Base-by-base conservation (phyloP, 2,113 vertebrate genomes). In the Rhipidura dahli region DNA sequence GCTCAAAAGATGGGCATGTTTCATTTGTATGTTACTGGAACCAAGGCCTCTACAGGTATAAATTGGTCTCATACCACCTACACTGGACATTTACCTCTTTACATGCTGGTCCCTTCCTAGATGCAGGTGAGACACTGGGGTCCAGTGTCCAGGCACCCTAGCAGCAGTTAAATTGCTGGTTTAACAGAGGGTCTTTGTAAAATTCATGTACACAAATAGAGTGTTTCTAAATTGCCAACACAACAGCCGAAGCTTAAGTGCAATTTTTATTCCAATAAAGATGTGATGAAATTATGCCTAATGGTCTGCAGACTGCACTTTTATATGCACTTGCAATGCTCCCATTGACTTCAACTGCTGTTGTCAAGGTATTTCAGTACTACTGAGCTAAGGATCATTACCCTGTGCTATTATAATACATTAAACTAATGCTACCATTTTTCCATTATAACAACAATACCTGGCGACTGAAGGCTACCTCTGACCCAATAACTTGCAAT, bases 201-300 rank as follows among this genome's bases (percentile, higher is more conserved):
- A 92, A 84, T 86, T 79, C 69, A 22, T 11, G 35, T 94, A 76
- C 61, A 64, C 49, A 85, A 81, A 63, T 61, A 64, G 51, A 64
- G 37, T 22, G 1, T 91, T 93, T 95, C 70, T 96, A 69, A 96
- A 97, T 90, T 96, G 93, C 83, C 91, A 87, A 61, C 89, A 89
- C 77, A 95, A 95, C 73, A 94, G 59, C 57, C n/a, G 87, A 96
- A 93, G 89, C 89, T 82, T 94, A 94, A 95, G 83, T 91, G 83
- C 95, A 87, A 60, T 94, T 95, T 97, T 96, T 97, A 96, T 97
- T 96, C 87, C 95, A 96, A 91, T 96, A 95, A 97, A 94, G 83
- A 94, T 84, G 57, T 92, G 93, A 96, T 96, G 93, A 96, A 97
- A 97, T 96, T 94, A 97, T 96, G 87, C 84, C 89, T 96, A 97